Conservation (phyloP, 2,888 invertebrate genomes). For the Andrena trimmerana region DNA sequence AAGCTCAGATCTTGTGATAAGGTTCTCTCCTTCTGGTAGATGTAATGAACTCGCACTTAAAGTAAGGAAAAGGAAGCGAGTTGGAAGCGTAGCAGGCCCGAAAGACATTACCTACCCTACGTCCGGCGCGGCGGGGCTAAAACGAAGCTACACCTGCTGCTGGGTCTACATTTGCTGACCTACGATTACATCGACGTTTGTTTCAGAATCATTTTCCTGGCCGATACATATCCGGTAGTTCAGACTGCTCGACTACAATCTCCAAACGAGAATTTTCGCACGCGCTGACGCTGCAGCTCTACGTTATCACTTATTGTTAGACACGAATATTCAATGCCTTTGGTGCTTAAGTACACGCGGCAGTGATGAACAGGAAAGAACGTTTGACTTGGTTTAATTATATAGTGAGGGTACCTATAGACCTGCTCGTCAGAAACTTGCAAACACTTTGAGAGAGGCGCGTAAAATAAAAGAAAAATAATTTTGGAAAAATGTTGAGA, state of each 20-base stretch:
- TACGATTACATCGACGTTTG: conserved; percentile 70
- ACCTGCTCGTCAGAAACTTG: no score
- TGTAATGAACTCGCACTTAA: conserved; percentile 61
- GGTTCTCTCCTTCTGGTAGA: conserved; percentile 29
- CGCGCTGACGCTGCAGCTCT: background rate
- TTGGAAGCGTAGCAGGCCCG: conserved; percentile 50
- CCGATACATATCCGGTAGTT: conserved; percentile 52
- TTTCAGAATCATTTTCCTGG: conserved; percentile 59
- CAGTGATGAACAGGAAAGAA: no score
- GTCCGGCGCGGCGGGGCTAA: conserved; percentile 62
- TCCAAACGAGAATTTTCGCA: conserved; percentile 30
- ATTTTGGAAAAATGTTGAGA: no score
- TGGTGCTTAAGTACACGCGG: no score
- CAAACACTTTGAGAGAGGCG: no score
- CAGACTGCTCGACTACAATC: conserved; percentile 25
- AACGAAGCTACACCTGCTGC: conserved; percentile 68
- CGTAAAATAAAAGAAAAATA: no score
- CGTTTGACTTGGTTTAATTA: no score
- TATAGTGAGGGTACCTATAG: no score
- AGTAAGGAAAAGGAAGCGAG: conserved; percentile 35
- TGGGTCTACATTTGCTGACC: conserved; percentile 63
- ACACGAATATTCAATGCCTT: no score
- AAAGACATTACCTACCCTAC: conserved; percentile 72
- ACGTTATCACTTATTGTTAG: no score
- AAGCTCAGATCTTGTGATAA: conserved; percentile 47